Evolutionary conservation across 2,888 invertebrate species (phyloP), one percentile per base, ranked within the genome.

Genomic region (Pseudoips prasinana): DNA sequence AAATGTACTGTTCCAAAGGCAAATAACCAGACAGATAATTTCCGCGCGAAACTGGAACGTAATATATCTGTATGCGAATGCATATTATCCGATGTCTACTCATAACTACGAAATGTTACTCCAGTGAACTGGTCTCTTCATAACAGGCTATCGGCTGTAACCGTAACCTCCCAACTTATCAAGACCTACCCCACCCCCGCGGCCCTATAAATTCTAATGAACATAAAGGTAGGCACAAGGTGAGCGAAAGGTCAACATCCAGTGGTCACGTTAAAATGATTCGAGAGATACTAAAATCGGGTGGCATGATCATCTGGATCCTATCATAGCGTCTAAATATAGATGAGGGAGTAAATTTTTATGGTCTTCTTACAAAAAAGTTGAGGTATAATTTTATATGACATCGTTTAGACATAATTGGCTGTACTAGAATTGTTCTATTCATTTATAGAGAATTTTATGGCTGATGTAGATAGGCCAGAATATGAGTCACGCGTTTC

Each of bases 101-200:
- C 81, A 86, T 86, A 86, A 79, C 86, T 86, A 82, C 78, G 84
- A 85, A 83, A 84, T 81, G 84, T 71, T 73, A 77, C 74, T 71
- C 67, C 72, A 74, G 64, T 65, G 72, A 64, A 72, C 67, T 73
- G 74, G 64, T 65, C 72, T 64, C 71, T 77, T 78, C 77, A 81
- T 80, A 85, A 78, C 83, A 73, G 72, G 73, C 83, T 79, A 82
- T 86, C 76, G 80, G 67, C 61, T 74, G 73, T 76, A 72, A 74
- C 71, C 74, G 60, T 64, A 58, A 72, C 64, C 62, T 58, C 58
- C 86, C 77, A 77, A 29, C 43, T 33, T 68, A 58, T 30, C n/a
- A 25, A 56, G 83, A 75, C 22, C 77, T 58, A 19, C 65, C 46
- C 37, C 64, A 66, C 66, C 64, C 64, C 59, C 51, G 44, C 38